Base-by-base conservation (phyloP, 2,797 vertebrate genomes). In the Dipus sagitta region DNA sequence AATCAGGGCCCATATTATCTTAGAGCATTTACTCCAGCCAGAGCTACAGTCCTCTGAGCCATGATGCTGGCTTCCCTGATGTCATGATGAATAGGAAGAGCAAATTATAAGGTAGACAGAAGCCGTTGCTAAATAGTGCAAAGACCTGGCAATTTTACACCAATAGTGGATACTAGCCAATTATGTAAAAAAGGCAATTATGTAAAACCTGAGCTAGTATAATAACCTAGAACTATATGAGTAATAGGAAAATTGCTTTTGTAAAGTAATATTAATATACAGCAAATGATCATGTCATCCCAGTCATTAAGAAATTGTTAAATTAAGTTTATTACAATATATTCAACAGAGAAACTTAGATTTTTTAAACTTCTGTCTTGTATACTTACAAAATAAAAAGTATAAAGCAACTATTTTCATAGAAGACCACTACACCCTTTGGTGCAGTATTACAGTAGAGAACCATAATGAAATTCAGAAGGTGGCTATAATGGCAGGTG, bases 311-410 rank as follows among this genome's bases (percentile, higher is more conserved):
- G 30, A 74, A 90, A 88, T 58, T 26, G 20, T 65, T 68, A 86
- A 67, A 30, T 60, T 28, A 54, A 83, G 75, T 60, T 95, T 23
- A n/a, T 38, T 86, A 21, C 54, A n/a, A 10, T 47, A 88, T 58
- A 18, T 75, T 81, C 92, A 89, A 80, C 3, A 67, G 28, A 90
- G 21, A 91, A 91, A n/a, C 77, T 42, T 1, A 78, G 6, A 77
- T 88, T 88, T 81, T 20, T 76, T 89, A 90, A 10, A 30, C n/a
- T 83, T 86, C 34, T 18, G 67, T 4, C n/a, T 15, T 68, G 90
- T 58, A 92, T 75, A 79, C 34, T 82, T 92, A 23, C 42, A 79
- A 94, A 93, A 88, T 92, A 4, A 60, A 93, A 94, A 88, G 15
- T 21, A 20, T 11, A 47, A 47, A 47, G 8, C 11, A 47, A 47